Percentiles rank a stretch among this genome's conserved stretches.
These are phyloP conservation scores for Bhutanitis thaidina DNA, from an alignment of 2,888 invertebrate genomes.

Conservation along the genomic window DNA sequence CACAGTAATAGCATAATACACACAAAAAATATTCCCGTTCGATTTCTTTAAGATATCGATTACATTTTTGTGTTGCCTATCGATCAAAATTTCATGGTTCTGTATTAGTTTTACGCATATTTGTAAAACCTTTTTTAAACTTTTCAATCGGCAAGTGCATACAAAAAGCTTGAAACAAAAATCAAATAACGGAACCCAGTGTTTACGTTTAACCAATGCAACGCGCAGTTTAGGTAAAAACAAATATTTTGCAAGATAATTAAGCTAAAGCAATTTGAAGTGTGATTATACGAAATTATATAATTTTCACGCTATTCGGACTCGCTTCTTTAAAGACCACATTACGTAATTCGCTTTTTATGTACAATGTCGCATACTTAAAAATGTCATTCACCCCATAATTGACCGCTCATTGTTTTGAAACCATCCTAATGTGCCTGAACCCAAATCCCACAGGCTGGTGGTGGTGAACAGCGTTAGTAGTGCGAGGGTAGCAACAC, in stretches of 20 bases:
- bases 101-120: constrained; percentile 13
- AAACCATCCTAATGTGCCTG: too few species aligned
- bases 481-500: too few species aligned
- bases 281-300: constrained; percentile 26
- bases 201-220: neutral
- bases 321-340: constrained; percentile 10
- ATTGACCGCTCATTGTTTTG: constrained; percentile 7
- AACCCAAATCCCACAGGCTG: too few species aligned
- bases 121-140: neutral
- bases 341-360: constrained; percentile 24
- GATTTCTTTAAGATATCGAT: neutral
- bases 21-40: constrained; percentile 7
- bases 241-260: constrained; percentile 16
- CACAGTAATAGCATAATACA: constrained; percentile 4
- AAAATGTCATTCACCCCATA: constrained; percentile 27
- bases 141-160: neutral
- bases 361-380: constrained; percentile 29
- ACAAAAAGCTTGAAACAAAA: neutral
- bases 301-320: constrained; percentile 24
- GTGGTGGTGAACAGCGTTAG: too few species aligned
- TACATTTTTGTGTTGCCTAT: neutral
- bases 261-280: constrained; percentile 13
- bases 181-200: neutral
- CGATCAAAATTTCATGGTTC: constrained; percentile 11
- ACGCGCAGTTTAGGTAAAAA: constrained; percentile 7